phyloP scores from a whole-genome alignment of 2,888 invertebrate genomes.

The Nasonovia ribisnigri region DNA sequence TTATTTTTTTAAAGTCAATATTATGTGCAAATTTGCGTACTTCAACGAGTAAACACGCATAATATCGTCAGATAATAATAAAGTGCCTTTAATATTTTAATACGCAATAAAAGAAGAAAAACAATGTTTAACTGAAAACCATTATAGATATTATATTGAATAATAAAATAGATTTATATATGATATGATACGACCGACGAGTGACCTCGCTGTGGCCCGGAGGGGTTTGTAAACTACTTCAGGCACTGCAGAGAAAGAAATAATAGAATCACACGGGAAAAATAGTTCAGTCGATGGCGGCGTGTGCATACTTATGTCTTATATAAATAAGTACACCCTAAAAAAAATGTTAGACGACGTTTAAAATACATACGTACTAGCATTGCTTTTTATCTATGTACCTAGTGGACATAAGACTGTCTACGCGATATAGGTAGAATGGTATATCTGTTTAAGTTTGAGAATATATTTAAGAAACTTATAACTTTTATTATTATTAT shows the following conservation, averaged over 20 bases:
- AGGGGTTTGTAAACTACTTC: constrained; percentile 41
- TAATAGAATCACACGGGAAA: constrained; percentile 38
- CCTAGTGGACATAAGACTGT: neutral
- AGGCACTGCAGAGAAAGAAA: constrained; percentile 15
- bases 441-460: neutral
- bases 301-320: neutral
- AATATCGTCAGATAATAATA: neutral
- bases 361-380: neutral
- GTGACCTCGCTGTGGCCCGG: constrained; percentile 6
- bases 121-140: neutral
- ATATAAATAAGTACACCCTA: neutral
- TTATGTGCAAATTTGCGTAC: neutral
- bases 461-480: neutral
- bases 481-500: neutral
- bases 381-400: neutral
- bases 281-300: neutral
- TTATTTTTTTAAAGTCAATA: neutral
- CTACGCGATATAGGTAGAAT: neutral
- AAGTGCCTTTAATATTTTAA: neutral
- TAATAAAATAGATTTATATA: neutral
- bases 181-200: neutral
- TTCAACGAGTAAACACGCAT: neutral
- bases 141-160: neutral
- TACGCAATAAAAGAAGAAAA: constrained; percentile 8
- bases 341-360: neutral